These are phyloP conservation scores for Gymnocheta viridis DNA, from an alignment of 2,888 invertebrate species.

Conservation along the genomic window DNA sequence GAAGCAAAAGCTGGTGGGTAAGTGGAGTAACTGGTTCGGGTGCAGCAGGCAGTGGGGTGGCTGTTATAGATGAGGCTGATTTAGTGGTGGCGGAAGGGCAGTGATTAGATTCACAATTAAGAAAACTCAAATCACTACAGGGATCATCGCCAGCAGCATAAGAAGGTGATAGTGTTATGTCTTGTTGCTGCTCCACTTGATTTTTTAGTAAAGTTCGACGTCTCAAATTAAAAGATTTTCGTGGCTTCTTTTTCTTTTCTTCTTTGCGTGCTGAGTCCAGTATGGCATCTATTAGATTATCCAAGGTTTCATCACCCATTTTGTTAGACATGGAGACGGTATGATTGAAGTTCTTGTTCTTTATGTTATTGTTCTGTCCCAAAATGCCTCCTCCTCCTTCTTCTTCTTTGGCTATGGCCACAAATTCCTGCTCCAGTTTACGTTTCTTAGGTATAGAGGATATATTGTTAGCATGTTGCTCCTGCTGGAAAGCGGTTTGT, in stretches of 20 bases:
- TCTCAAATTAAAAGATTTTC: conserved; percentile 78
- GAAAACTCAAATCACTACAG: conserved; percentile 80
- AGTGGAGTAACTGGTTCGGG: conserved; percentile 66
- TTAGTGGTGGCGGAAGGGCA: background rate
- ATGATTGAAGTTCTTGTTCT: conserved; percentile 69
- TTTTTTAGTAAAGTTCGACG: conserved; percentile 77
- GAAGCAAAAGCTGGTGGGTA: conserved; percentile 65
- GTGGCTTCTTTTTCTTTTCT: conserved; percentile 75
- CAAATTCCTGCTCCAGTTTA: conserved; percentile 77
- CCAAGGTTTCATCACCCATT: conserved; percentile 80
- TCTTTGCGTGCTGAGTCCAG: conserved; percentile 81
- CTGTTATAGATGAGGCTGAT: conserved; percentile 12
- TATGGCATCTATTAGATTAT: conserved; percentile 81
- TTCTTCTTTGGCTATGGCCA: conserved; percentile 71
- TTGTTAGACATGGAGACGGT: conserved; percentile 76
- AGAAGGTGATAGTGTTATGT: conserved; percentile 77
- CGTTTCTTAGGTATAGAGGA: conserved; percentile 73
- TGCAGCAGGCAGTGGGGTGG: conserved; percentile 73
- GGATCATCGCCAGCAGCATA: conserved; percentile 81
- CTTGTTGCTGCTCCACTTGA: conserved; percentile 71
- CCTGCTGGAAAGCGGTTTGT: conserved; percentile 7
- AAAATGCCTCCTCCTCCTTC: background rate
- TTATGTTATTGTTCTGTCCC: background rate
- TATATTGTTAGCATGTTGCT: conserved; percentile 18
- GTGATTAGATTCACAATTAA: conserved; percentile 60